These are phyloP conservation scores for Campoletis sonorensis DNA, from an alignment of 1,140 invertebrate species.

Conservation along the genomic window DNA sequence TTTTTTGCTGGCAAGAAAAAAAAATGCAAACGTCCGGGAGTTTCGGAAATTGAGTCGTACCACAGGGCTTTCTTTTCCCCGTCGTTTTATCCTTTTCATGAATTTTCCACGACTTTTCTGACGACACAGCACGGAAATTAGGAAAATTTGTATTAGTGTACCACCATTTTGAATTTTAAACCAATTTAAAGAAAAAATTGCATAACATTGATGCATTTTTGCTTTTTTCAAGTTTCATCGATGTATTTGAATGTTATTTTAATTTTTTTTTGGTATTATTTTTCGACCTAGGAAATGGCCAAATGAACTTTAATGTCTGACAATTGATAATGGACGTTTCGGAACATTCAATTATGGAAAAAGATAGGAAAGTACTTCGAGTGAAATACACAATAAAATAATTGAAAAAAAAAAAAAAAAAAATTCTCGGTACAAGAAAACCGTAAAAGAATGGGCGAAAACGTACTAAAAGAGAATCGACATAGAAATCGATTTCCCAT, in stretches of 20 bases:
- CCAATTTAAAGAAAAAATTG: no score
- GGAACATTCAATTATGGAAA: neutral
- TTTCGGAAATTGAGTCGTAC: no score
- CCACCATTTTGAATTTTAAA: no score
- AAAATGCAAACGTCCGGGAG: no score
- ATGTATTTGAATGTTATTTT: neutral
- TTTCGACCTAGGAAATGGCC: neutral
- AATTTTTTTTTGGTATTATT: neutral
- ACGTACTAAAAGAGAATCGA: constrained; percentile 24
- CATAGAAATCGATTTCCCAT: constrained; percentile 28
- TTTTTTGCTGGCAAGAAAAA: no score
- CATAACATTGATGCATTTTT: neutral
- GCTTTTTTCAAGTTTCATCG: neutral
- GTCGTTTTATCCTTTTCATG: no score
- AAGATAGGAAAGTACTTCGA: neutral
- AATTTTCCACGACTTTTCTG: no score
- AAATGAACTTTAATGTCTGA: constrained; percentile 8
- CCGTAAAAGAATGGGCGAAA: constrained; percentile 25
- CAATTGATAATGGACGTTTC: neutral
- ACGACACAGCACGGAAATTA: no score
- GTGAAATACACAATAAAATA: no score
- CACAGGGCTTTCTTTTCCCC: no score
- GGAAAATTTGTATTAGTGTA: no score
- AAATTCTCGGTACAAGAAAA: neutral
- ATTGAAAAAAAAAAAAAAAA: no score